These are phyloP conservation scores for Drosophila yakuba DNA, from an alignment of 1,140 invertebrate species.

Conservation along the genomic window DNA sequence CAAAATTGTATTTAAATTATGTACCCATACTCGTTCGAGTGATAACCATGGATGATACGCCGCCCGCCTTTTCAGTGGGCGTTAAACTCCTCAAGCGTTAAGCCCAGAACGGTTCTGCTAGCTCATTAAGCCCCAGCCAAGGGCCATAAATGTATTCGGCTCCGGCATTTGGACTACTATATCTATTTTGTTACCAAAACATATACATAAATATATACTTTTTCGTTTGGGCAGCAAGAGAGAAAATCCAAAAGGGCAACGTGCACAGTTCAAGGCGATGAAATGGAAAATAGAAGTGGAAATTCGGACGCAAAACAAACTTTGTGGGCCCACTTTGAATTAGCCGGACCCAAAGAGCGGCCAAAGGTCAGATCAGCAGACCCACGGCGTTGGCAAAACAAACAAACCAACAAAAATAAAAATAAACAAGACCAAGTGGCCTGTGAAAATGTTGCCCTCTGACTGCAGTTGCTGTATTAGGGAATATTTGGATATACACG, in stretches of 20 bases:
- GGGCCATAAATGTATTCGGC: conserved; percentile 28
- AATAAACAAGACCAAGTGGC: background rate
- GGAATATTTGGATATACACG: background rate
- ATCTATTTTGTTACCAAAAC: too few relatives aligned
- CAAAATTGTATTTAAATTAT: background rate
- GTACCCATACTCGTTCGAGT: background rate
- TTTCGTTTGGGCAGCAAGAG: background rate
- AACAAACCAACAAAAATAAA: background rate
- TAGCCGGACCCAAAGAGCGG: conserved; percentile 19
- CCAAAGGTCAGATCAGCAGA: conserved; percentile 43
- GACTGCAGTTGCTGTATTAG: conserved; percentile 3
- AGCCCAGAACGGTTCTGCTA: conserved; percentile 33
- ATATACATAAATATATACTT: background rate
- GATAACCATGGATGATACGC: conserved; percentile 4
- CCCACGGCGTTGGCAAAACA: background rate
- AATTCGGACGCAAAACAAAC: conserved; percentile 22
- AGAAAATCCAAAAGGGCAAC: conserved; percentile 32
- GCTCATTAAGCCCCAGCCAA: conserved; percentile 20
- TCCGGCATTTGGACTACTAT: background rate
- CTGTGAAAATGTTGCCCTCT: conserved; percentile 5
- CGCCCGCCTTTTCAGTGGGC: conserved; percentile 7
- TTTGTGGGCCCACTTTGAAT: background rate
- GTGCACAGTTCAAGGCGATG: conserved; percentile 46
- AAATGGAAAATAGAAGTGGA: conserved; percentile 21
- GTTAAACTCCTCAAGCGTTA: conserved; percentile 42